Base-by-base conservation (phyloP, 2,113 vertebrate genomes). In the Saccopteryx bilineata region DNA sequence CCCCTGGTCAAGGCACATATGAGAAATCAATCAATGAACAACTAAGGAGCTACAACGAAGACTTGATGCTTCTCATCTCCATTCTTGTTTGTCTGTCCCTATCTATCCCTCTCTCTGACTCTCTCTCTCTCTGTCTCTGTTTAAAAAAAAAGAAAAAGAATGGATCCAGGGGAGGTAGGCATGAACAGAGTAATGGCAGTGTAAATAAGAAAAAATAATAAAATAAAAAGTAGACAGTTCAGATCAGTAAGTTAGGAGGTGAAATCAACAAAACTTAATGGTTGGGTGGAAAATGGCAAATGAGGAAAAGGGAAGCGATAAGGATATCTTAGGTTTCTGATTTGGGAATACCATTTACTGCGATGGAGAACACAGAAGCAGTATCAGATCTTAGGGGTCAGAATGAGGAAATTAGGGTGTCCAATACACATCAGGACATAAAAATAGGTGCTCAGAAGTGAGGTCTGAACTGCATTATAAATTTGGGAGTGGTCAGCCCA, bases 221-320 rank as follows among this genome's bases (percentile, higher is more conserved):
- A 69, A 87, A 48, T 89, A 24, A 26, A 69, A 71, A 79, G 8
- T 23, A 7, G 60, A 54, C 33, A 66, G 15, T 56, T 90, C 23
- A 46, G 4, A 76, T 39, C 28, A 24, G 50, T 75, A 75, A 61
- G 26, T 39, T 79, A 66, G 61, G 48, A 66, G 31, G 50, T 46
- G 26, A 26, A 90, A 79, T 56, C 63, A 58, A 46, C 75, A 17
- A 58, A 90, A 90, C 24, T 13, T 65, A 9, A 19, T 19, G 48
- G 60, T 90, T 68, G 63, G 23, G 19, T 39, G 8, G 87, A 90
- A 90, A 90, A 90, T 58, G 63, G 75, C 75, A 90, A 76, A 46
- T 31, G 24, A 65, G n/a, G 7, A 48, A 56, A 79, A 68, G 31
- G 11, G 50, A 80, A 68, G 11, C 50, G 68, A 56, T 23, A 68